A percentile compares a stretch with the other conserved stretches of the same genome.
Conservation (phyloP, 2,888 invertebrate genomes). For the Sphaeridia pumilis region DNA sequence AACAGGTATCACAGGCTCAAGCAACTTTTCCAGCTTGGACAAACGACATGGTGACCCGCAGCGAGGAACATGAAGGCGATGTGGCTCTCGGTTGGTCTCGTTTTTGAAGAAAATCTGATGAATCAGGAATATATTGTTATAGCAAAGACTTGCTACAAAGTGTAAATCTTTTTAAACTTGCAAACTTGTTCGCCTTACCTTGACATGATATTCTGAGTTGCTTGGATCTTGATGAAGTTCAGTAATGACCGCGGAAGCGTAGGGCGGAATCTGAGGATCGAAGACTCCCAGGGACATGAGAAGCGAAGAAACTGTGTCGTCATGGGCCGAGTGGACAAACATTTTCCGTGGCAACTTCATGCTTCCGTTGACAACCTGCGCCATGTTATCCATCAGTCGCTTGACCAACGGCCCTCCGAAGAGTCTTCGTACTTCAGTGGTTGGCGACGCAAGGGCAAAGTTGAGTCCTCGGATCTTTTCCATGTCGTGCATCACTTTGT, state of each 20-base stretch:
- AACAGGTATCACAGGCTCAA: slow-evolving; percentile 49
- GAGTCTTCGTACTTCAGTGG: slow-evolving; percentile 55
- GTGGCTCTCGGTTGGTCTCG: slow-evolving; percentile 44
- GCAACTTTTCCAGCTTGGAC: slow-evolving; percentile 45
- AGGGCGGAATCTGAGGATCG: slow-evolving; percentile 56
- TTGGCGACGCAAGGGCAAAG: slow-evolving; percentile 56
- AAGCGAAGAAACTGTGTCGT: slow-evolving; percentile 64
- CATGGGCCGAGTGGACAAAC: slow-evolving; percentile 66
- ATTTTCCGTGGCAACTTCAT: slow-evolving; percentile 44
- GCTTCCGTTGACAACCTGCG: slow-evolving; percentile 2
- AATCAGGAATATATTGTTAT: too few relatives aligned
- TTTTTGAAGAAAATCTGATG: slow-evolving; percentile 33
- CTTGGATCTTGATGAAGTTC: slow-evolving; percentile 51
- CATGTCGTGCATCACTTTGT: slow-evolving; percentile 55
- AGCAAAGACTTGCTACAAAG: too few relatives aligned
- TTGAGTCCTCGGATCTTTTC: slow-evolving; percentile 50
- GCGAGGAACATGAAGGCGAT: slow-evolving; percentile 49
- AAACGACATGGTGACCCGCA: slow-evolving; percentile 55
- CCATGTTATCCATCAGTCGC: slow-evolving; percentile 26
- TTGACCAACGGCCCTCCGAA: slow-evolving; percentile 26
- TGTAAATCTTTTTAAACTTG: too few relatives aligned
- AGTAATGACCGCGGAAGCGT: slow-evolving; percentile 60
- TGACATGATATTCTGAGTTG: slow-evolving; percentile 40
- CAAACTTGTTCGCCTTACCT: slow-evolving; percentile 30
- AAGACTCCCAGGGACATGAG: slow-evolving; percentile 60